Conservation (phyloP, 2,888 invertebrate species). For the Macrophya alboannulata region DNA sequence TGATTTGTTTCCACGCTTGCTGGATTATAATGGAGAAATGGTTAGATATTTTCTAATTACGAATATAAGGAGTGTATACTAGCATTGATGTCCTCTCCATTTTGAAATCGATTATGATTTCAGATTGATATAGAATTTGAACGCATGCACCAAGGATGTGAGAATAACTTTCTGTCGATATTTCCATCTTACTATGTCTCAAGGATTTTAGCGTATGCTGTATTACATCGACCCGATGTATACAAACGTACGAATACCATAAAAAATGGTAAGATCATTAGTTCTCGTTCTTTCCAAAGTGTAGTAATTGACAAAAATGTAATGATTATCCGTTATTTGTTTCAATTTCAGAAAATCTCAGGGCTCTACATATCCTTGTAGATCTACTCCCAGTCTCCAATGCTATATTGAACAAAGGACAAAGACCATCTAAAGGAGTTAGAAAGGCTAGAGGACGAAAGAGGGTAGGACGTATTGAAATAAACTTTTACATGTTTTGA, state of each 20-base stretch:
- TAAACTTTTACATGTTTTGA: not conserved
- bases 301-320: not conserved
- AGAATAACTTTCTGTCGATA: not conserved
- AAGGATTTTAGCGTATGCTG: constrained; percentile 9
- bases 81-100: no score
- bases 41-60: constrained; percentile 51
- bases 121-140: constrained; percentile 58
- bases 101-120: constrained; percentile 39
- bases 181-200: not conserved
- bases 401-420: not conserved
- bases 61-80: not conserved
- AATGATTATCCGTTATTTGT: not conserved
- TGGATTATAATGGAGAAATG: constrained; percentile 59
- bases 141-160: not conserved
- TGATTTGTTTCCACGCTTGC: constrained; percentile 54
- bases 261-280: not conserved
- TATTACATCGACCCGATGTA: not conserved
- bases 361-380: not conserved
- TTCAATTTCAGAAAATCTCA: constrained; percentile 1
- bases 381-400: not conserved
- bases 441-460: not conserved
- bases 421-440: not conserved
- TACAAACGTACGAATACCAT: not conserved
- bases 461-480: not conserved
- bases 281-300: not conserved